A percentile compares a stretch with the other conserved stretches of the same genome.
Conservation (phyloP, 92 coral and sea anemone genomes). For the Bergia puertoricense region DNA sequence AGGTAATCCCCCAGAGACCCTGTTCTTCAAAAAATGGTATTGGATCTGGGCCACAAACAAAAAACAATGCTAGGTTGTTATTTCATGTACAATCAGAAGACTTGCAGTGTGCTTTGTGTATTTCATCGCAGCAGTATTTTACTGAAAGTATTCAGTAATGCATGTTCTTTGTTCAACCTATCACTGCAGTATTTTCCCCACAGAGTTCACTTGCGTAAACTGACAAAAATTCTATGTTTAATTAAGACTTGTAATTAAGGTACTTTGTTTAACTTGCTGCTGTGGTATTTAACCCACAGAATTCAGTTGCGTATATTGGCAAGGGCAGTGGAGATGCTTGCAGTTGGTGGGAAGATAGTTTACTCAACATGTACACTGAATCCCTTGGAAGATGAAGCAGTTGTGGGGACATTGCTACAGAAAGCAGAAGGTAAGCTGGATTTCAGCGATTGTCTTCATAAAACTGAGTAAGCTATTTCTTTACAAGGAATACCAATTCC, state of each 20-base stretch:
- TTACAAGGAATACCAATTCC: too few species aligned
- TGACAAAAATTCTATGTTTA: slow-evolving; percentile 44
- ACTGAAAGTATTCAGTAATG: too few species aligned
- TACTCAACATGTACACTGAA: slow-evolving; percentile 94
- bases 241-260: too few species aligned
- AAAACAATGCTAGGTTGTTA: too few species aligned
- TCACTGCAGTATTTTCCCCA: not conserved
- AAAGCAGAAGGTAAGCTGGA: slow-evolving; percentile 71
- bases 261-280: not conserved
- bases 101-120: too few species aligned
- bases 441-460: not conserved
- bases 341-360: slow-evolving; percentile 90
- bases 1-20: too few species aligned
- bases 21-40: too few species aligned
- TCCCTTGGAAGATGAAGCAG: slow-evolving; percentile 96
- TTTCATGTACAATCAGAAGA: too few species aligned
- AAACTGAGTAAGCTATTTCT: not conserved
- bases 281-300: slow-evolving; percentile 43
- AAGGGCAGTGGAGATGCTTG: slow-evolving; percentile 92
- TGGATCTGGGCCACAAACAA: too few species aligned
- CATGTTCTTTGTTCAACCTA: not conserved
- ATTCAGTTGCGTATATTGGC: slow-evolving; percentile 84
- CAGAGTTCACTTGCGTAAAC: slow-evolving; percentile 82
- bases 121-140: too few species aligned
- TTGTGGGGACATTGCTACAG: slow-evolving; percentile 73